A percentile compares a stretch with the other conserved stretches of the same genome.
Conservation (phyloP, 1,140 invertebrate species). For the Steinernema khuongi region DNA sequence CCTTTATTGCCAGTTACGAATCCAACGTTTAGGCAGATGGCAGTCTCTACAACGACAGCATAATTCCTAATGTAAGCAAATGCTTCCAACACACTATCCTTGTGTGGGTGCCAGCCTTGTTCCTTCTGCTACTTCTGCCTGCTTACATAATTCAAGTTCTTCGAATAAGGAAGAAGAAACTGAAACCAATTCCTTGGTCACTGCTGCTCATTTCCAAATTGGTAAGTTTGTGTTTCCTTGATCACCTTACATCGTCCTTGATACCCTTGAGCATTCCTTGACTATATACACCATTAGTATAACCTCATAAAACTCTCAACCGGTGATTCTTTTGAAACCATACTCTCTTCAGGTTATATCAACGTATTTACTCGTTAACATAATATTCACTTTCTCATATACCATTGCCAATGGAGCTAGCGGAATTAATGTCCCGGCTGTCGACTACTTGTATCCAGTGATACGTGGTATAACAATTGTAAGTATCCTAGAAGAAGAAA, state of each 20-base stretch:
- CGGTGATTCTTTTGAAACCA: not conserved
- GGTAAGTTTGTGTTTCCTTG: no score
- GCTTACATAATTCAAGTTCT: slow-evolving; percentile 21
- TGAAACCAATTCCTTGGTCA: not conserved
- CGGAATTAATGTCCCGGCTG: not conserved
- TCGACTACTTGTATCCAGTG: not conserved
- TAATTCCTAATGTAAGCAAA: slow-evolving; percentile 71
- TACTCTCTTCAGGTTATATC: not conserved
- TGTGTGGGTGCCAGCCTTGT: slow-evolving; percentile 77
- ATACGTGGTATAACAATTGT: not conserved
- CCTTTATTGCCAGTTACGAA: not conserved
- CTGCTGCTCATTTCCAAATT: not conserved
- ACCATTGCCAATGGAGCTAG: not conserved
- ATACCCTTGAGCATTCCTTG: no score
- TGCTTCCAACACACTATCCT: slow-evolving; percentile 83
- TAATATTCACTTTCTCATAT: not conserved
- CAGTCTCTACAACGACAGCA: not conserved
- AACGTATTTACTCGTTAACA: not conserved
- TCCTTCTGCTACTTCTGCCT: slow-evolving; percentile 73
- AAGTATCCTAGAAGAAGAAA: not conserved
- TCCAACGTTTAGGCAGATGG: not conserved
- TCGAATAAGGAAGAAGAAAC: not conserved
- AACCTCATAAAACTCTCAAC: not conserved
- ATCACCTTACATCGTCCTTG: no score
- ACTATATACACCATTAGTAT: no score